phyloP scores from a whole-genome alignment of 2,113 vertebrate genomes.

The Gymnorhina tibicen region DNA sequence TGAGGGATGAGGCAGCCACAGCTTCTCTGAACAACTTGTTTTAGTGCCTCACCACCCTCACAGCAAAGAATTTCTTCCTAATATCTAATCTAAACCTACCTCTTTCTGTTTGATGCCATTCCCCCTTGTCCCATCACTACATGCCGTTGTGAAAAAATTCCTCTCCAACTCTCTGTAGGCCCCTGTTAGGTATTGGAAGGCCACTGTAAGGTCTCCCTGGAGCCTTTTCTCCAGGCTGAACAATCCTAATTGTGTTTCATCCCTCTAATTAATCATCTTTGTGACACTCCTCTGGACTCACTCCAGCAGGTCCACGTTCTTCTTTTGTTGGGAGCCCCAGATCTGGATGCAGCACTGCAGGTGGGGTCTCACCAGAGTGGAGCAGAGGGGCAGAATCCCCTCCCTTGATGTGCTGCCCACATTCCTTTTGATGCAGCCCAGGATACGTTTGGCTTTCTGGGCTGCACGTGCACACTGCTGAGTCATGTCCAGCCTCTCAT shows the following conservation, averaged over 20 bases:
- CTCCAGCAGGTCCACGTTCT: not conserved
- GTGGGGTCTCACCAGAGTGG: not conserved
- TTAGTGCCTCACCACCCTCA: not conserved
- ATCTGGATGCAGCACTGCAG: not conserved
- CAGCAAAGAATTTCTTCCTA: not conserved
- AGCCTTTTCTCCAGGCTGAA: not conserved
- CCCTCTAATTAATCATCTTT: not conserved
- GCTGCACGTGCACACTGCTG: not conserved
- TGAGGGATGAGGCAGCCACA: not conserved
- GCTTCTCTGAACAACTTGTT: not conserved
- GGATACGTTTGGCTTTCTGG: not conserved
- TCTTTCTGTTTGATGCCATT: not conserved
- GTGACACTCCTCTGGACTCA: not conserved
- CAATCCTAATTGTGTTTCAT: not conserved
- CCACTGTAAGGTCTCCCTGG: not conserved
- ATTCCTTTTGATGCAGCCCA: not conserved
- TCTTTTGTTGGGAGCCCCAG: not conserved
- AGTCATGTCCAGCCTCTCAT: not conserved
- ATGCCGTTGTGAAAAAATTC: not conserved
- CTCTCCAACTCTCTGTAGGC: not conserved
- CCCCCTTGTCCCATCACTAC: not conserved
- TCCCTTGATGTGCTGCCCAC: not conserved
- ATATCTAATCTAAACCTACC: not conserved
- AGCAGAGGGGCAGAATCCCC: not conserved
- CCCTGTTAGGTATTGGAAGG: not conserved